Evolutionary conservation across 2,113 vertebrate species (phyloP).

Genomic region (Coryphaenoides rupestris): DNA sequence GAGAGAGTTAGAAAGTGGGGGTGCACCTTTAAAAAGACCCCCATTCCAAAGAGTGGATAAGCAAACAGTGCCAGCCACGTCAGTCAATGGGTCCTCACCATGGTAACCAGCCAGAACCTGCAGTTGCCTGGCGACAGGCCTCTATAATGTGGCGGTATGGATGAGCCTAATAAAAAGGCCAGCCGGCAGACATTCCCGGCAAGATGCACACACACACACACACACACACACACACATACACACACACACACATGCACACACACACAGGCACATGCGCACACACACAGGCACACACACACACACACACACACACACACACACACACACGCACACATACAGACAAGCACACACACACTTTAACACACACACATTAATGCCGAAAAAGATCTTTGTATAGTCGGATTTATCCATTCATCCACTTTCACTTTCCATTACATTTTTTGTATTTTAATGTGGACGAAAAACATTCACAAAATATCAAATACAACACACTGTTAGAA

Average conservation of each 20-base stretch:
- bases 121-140: constrained; percentile 75
- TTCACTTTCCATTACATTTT: constrained; percentile 19
- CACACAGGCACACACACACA: constrained; percentile 35
- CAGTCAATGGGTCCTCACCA: constrained; percentile 72
- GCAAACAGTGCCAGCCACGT: constrained; percentile 64
- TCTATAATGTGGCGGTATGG: constrained; percentile 77
- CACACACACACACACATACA: constrained; percentile 19
- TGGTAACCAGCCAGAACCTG: constrained; percentile 75
- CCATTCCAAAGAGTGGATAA: constrained; percentile 65
- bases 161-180: constrained; percentile 71
- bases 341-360: no score
- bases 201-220: constrained; percentile 30
- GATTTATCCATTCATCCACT: constrained; percentile 28
- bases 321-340: no score
- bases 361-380: constrained; percentile 24
- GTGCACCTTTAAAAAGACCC: constrained; percentile 58
- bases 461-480: not conserved
- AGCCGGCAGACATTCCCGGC: constrained; percentile 64
- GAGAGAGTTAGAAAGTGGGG: constrained; percentile 39
- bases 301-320: constrained; percentile 57
- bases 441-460: not conserved
- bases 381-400: constrained; percentile 41
- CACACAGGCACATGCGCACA: constrained; percentile 11
- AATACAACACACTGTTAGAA: not conserved
- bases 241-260: constrained; percentile 20